A percentile compares a stretch with the other conserved stretches of the same genome.
phyloP scores from a whole-genome alignment of 1,140 invertebrate genomes.

The Pachyrhynchus sulphureomaculatus region DNA sequence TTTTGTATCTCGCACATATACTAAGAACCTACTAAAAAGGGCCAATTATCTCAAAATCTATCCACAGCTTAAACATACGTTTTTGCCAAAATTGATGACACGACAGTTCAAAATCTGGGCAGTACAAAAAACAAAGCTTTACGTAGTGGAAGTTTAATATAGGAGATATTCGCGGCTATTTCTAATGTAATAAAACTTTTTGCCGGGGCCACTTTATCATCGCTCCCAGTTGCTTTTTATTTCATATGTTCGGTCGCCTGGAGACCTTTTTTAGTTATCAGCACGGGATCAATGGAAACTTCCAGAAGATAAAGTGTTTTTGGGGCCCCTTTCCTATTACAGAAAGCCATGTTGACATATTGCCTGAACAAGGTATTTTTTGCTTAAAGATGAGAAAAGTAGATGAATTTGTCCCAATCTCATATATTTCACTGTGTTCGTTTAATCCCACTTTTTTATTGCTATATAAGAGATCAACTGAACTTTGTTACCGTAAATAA shows the following conservation, averaged over 20 bases:
- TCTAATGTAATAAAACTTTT: slow-evolving; percentile 18
- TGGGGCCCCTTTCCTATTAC: slow-evolving; percentile 1
- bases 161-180: slow-evolving; percentile 8
- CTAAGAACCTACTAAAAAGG: too few relatives aligned
- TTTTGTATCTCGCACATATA: too few relatives aligned
- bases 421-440: background rate
- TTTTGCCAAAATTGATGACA: background rate
- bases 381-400: background rate
- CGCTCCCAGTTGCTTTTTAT: slow-evolving; percentile 14
- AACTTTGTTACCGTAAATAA: too few relatives aligned
- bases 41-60: too few relatives aligned
- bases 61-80: too few relatives aligned
- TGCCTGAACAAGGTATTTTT: slow-evolving; percentile 10
- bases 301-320: slow-evolving; percentile 18
- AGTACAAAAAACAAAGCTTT: background rate
- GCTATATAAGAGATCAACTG: too few relatives aligned
- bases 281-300: slow-evolving; percentile 22
- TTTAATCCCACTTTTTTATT: too few relatives aligned
- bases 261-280: slow-evolving; percentile 14
- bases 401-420: background rate
- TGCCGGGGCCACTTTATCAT: slow-evolving; percentile 13
- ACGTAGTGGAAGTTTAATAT: slow-evolving; percentile 16
- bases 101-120: background rate
- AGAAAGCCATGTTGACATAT: slow-evolving; percentile 22
- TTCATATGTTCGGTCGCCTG: slow-evolving; percentile 17